Conservation (phyloP, 1,140 invertebrate genomes). For the Drosophila busckii region DNA sequence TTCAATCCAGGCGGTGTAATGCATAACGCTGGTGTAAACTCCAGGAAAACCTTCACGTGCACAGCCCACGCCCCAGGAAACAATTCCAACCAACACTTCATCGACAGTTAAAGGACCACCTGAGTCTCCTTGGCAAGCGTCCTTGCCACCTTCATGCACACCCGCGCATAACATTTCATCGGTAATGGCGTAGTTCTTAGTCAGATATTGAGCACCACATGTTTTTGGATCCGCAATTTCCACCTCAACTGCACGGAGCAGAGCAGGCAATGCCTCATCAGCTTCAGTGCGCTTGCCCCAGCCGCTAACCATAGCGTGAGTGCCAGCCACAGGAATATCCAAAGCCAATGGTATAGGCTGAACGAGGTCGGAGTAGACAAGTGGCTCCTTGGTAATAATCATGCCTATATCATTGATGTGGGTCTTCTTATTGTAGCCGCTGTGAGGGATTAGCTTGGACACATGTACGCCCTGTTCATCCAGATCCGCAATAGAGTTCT, state of each 20-base stretch:
- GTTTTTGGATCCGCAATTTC: constrained; percentile 71
- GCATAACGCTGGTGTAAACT: constrained; percentile 53
- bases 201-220: constrained; percentile 51
- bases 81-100: constrained; percentile 48
- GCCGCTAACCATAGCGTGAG: constrained; percentile 77
- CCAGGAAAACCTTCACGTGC: constrained; percentile 56
- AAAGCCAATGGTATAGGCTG: constrained; percentile 59
- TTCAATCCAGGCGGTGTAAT: constrained; percentile 57
- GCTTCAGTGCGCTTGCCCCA: constrained; percentile 78
- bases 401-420: constrained; percentile 74
- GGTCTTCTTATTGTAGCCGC: constrained; percentile 53
- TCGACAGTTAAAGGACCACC: constrained; percentile 53
- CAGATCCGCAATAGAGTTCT: constrained; percentile 57
- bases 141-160: constrained; percentile 48
- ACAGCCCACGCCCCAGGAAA: constrained; percentile 61
- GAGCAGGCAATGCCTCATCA: constrained; percentile 40
- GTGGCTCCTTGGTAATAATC: constrained; percentile 48
- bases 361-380: constrained; percentile 36
- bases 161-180: constrained; percentile 87
- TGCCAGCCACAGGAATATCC: constrained; percentile 23
- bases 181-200: constrained; percentile 79
- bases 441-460: constrained; percentile 51
- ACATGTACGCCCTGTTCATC: constrained; percentile 58
- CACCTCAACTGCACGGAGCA: constrained; percentile 66
- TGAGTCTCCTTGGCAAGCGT: constrained; percentile 55